phyloP scores from a whole-genome alignment of 2,888 invertebrate genomes.

The Mesorhabditis spiculigera region DNA sequence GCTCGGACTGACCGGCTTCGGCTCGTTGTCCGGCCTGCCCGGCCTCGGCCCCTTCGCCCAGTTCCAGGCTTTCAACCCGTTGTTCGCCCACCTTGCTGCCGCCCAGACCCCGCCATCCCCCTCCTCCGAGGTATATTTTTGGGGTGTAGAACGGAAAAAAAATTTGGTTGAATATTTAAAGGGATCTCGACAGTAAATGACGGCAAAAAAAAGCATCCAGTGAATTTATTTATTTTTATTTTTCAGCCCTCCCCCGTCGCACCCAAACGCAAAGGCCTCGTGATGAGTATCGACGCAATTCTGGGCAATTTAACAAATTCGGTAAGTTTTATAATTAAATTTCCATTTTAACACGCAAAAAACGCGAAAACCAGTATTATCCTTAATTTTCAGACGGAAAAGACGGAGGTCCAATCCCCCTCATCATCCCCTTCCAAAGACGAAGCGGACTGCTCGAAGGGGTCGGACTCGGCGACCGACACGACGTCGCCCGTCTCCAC shows the following conservation, averaged over 20 bases:
- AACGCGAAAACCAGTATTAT: background rate
- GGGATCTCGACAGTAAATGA: too few relatives aligned
- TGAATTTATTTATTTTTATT: background rate
- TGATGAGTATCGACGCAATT: slow-evolving; percentile 4
- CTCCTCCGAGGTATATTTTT: background rate
- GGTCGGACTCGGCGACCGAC: background rate
- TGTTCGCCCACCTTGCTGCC: background rate
- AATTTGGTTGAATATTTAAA: too few relatives aligned
- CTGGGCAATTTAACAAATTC: background rate
- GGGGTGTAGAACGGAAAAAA: too few relatives aligned
- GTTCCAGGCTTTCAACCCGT: background rate
- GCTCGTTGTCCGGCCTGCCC: background rate
- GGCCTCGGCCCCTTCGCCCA: background rate
- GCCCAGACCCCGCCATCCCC: background rate
- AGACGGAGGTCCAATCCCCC: background rate
- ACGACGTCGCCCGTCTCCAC: background rate
- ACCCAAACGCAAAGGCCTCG: slow-evolving; percentile 2
- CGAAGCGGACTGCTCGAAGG: slow-evolving; percentile 6
- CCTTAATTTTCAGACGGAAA: background rate
- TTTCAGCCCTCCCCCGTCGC: background rate
- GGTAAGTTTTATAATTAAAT: background rate
- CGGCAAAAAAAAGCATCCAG: too few relatives aligned
- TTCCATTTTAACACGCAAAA: too few relatives aligned
- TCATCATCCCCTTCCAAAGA: background rate
- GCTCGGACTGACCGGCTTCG: background rate